phyloP scores from a whole-genome alignment of 2,797 vertebrate genomes.

The Danionella dracula region DNA sequence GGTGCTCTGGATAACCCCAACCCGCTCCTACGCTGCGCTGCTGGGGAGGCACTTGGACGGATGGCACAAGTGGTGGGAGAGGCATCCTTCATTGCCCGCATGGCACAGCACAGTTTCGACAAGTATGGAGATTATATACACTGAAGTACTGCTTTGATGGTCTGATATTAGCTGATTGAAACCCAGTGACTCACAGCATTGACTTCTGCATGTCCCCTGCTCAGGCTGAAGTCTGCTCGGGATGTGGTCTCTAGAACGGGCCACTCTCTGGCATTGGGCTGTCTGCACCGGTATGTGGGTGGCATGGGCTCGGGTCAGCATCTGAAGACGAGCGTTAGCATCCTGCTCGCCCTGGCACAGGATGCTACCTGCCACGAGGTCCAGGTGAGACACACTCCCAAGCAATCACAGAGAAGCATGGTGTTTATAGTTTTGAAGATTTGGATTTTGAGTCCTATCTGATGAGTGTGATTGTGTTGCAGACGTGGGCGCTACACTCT shows the following conservation, averaged over 20 bases:
- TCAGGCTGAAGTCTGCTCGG: slow-evolving; percentile 91
- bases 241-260: slow-evolving; percentile 98
- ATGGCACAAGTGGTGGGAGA: slow-evolving; percentile 99
- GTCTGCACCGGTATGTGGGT: slow-evolving; percentile 95
- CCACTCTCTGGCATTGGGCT: slow-evolving; percentile 96
- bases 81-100: slow-evolving; percentile 94
- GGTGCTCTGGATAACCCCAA: slow-evolving; percentile 96
- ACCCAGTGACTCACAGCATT: too few species aligned
- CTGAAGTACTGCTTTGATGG: too few species aligned
- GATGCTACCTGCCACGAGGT: slow-evolving; percentile 97
- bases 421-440: too few species aligned
- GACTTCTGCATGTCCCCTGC: neutral
- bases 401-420: neutral
- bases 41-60: slow-evolving; percentile 93
- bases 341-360: slow-evolving; percentile 92
- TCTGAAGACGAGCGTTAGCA: slow-evolving; percentile 97
- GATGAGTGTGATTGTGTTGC: neutral
- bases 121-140: slow-evolving; percentile 69
- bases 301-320: slow-evolving; percentile 98
- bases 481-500: slow-evolving; percentile 98
- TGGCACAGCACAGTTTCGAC: slow-evolving; percentile 98
- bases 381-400: slow-evolving; percentile 72
- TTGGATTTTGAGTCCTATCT: neutral
- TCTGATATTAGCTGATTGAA: too few species aligned
- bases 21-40: slow-evolving; percentile 94